Evolutionary conservation across 2,888 invertebrate genomes (phyloP).

Genomic region (Brenthis ino): DNA sequence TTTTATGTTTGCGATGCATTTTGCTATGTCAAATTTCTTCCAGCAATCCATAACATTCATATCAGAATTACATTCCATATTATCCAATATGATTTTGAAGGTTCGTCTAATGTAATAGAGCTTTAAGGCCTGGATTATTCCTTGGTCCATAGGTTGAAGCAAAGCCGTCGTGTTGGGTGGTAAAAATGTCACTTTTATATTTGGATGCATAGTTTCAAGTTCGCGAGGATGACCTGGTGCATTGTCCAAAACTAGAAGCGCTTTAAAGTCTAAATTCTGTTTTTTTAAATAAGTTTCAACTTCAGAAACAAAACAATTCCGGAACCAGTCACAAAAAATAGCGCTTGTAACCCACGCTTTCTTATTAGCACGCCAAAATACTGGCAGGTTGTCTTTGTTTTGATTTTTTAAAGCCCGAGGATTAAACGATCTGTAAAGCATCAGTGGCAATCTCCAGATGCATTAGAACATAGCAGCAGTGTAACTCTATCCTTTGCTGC

Average conservation of each 20-base stretch:
- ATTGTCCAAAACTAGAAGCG: constrained; percentile 41
- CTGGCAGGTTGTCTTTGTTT: constrained; percentile 40
- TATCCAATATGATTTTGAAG: constrained; percentile 41
- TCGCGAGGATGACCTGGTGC: constrained; percentile 42
- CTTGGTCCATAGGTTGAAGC: constrained; percentile 46
- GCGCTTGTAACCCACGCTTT: constrained; percentile 45
- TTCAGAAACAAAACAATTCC: constrained; percentile 43
- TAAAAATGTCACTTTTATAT: constrained; percentile 40
- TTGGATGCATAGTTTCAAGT: constrained; percentile 40
- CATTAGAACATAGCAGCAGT: constrained; percentile 42
- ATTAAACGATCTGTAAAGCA: constrained; percentile 42
- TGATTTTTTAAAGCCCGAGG: constrained; percentile 40
- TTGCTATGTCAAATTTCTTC: constrained; percentile 45
- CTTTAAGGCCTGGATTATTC: constrained; percentile 44
- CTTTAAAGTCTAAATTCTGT: constrained; percentile 42
- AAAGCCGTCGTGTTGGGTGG: constrained; percentile 43
- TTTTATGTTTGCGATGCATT: constrained; percentile 45
- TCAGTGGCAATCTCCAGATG: constrained; percentile 42
- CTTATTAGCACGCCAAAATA: constrained; percentile 46
- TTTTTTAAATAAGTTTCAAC: constrained; percentile 42
- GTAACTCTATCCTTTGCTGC: constrained; percentile 43
- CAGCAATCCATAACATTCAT: constrained; percentile 44
- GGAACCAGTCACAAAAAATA: constrained; percentile 45
- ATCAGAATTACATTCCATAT: constrained; percentile 44
- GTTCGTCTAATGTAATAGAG: constrained; percentile 42